Evolutionary conservation across 2,888 invertebrate genomes (phyloP), one percentile per base, ranked within the genome.

Genomic region (Harpalus rufipes): DNA sequence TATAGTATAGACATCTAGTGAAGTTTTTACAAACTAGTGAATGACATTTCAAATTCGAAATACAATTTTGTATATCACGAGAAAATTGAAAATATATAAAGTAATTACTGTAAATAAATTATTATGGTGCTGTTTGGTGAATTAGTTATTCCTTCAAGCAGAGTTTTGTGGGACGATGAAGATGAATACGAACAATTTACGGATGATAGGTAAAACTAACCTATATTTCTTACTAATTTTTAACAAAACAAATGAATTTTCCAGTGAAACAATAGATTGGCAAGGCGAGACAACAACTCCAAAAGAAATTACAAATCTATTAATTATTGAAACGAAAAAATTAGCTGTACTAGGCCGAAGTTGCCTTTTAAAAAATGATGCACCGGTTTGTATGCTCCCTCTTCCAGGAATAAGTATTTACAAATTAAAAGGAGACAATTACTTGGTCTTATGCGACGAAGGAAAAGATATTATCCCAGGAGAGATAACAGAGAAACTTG

Each of bases 121-220:
- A 87, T 86, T 86, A 90, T 90, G 89, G 85, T 89, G 56, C 91
- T 80, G 14, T 85, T 91, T 88, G 91, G 91, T 41, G 91, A 91
- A 88, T 89, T 91, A 86, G 88, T 90, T 16, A 90, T 90, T 86
- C 91, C 91, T 3, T 89, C 88, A 59, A 90, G 90, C 18, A 88
- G 91, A 84, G 90, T 90, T 12, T 86, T 91, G 72, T 89, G 90
- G 79, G 89, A 90, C 56, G 91, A 91, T 61, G 90, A 91, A 86
- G 88, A 87, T 25, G 90, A 90, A 63, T 88, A 88, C 81, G 88
- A 89, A 0, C 88, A 88, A 86, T 88, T 88, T 86, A 80, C 86
- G 76, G 80, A 85, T 79, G 86, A 89, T 89, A 88, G 86, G 86
- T 78, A 44, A 59, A 79, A 68, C 12, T 81, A 84, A 84, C 79